Conservation (phyloP, 2,113 vertebrate genomes). For the Bostrychus sinensis region DNA sequence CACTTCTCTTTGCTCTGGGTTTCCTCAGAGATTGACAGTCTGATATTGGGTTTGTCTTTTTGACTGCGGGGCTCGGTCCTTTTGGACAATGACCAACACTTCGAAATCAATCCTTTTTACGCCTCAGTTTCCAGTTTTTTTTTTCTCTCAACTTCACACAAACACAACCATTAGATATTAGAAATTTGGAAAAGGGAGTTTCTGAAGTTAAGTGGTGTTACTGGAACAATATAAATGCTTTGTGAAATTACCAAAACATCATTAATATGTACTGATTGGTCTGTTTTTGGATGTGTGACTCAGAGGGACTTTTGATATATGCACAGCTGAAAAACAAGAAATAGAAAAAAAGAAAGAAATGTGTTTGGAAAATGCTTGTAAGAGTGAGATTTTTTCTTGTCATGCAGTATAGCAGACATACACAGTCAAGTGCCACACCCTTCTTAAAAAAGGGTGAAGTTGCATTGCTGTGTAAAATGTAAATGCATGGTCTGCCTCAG, state of each 20-base stretch:
- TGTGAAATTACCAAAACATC: background rate
- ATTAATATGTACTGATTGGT: background rate
- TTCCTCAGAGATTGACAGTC: conserved; percentile 30
- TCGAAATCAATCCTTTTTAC: conserved; percentile 16
- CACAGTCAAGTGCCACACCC: no score
- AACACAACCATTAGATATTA: background rate
- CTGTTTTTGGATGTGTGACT: background rate
- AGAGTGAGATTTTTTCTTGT: no score
- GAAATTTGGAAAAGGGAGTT: background rate
- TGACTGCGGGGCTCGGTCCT: conserved; percentile 25
- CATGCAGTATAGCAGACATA: no score
- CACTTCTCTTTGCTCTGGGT: conserved; percentile 41
- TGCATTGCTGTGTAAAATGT: no score
- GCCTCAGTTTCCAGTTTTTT: conserved; percentile 10
- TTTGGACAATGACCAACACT: conserved; percentile 40
- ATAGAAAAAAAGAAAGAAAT: no score
- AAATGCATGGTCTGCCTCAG: no score
- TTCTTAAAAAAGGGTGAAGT: no score
- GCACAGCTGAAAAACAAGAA: no score
- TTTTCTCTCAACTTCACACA: conserved; percentile 7
- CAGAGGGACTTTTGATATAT: background rate
- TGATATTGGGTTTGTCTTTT: background rate
- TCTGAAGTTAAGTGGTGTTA: background rate
- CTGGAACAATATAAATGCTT: background rate
- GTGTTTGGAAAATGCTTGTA: no score